Evolutionary conservation across 1,140 invertebrate genomes (phyloP).

Genomic region (Papilio helenus): DNA sequence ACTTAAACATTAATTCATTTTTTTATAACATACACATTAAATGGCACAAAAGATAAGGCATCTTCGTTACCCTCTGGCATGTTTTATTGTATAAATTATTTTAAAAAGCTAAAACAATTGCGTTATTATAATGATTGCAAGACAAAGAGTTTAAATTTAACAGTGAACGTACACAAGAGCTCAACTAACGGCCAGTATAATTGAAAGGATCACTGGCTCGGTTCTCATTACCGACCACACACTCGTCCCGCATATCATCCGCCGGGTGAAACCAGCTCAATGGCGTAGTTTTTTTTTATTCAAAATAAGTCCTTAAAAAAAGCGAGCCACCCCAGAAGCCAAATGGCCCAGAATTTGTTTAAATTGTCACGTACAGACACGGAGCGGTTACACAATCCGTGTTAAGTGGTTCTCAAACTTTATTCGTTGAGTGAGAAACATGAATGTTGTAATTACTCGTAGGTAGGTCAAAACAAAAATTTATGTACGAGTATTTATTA

Average conservation of each 20-base stretch:
- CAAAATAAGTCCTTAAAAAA: slow-evolving; percentile 78
- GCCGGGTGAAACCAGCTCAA: slow-evolving; percentile 64
- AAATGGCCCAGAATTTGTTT: slow-evolving; percentile 83
- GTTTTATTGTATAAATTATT: neutral
- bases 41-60: too few relatives aligned
- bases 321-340: slow-evolving; percentile 75
- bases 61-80: neutral
- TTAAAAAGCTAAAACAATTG: neutral
- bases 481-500: too few relatives aligned
- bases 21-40: too few relatives aligned
- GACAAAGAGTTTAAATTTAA: slow-evolving; percentile 24
- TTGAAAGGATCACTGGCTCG: slow-evolving; percentile 27
- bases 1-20: too few relatives aligned
- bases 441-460: neutral
- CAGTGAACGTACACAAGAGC: neutral
- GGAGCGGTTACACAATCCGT: slow-evolving; percentile 76
- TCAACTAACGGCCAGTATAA: slow-evolving; percentile 24
- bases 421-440: slow-evolving; percentile 1
- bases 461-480: neutral
- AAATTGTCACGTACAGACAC: slow-evolving; percentile 82
- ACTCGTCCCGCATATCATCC: slow-evolving; percentile 68
- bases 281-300: slow-evolving; percentile 71
- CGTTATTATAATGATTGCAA: neutral
- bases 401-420: slow-evolving; percentile 61
- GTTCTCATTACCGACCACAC: slow-evolving; percentile 61